Percentiles rank a stretch among this genome's conserved stretches.
Conservation (phyloP, 2,888 invertebrate genomes). For the Microplitis manilae region DNA sequence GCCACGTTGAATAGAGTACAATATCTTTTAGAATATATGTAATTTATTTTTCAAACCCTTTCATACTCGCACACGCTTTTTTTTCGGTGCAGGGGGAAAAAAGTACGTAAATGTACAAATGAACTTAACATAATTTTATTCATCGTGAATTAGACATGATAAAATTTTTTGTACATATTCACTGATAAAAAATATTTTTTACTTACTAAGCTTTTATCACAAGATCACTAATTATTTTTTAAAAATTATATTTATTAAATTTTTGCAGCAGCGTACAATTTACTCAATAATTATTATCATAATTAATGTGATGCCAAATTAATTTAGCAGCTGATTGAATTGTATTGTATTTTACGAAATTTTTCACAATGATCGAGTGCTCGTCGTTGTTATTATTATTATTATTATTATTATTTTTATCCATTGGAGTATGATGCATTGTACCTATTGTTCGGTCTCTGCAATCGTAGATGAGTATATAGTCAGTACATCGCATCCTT, state of each 20-base stretch:
- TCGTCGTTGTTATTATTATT: no score
- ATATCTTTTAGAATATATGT: not conserved
- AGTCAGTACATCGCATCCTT: slow-evolving; percentile 6
- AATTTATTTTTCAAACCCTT: not conserved
- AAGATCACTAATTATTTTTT: not conserved
- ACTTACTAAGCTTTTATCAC: not conserved
- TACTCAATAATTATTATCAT: not conserved
- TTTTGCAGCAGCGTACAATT: not conserved
- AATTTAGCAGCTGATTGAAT: not conserved
- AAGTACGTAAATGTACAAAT: not conserved
- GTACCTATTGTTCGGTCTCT: not conserved
- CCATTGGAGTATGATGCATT: not conserved
- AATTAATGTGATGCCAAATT: not conserved
- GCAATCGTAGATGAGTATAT: not conserved
- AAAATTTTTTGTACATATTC: not conserved
- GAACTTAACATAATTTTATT: not conserved
- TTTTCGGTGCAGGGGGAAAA: not conserved
- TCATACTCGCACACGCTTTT: not conserved
- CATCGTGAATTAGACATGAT: not conserved
- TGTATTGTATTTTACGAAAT: not conserved
- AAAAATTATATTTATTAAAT: not conserved
- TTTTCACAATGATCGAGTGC: not conserved
- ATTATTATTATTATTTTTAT: not conserved
- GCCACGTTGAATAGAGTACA: not conserved
- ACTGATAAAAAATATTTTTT: no score